These are phyloP conservation scores for Beroe forskalii DNA, from an alignment of 37 sponge, comb jelly and placozoan species.

Conservation along the genomic window DNA sequence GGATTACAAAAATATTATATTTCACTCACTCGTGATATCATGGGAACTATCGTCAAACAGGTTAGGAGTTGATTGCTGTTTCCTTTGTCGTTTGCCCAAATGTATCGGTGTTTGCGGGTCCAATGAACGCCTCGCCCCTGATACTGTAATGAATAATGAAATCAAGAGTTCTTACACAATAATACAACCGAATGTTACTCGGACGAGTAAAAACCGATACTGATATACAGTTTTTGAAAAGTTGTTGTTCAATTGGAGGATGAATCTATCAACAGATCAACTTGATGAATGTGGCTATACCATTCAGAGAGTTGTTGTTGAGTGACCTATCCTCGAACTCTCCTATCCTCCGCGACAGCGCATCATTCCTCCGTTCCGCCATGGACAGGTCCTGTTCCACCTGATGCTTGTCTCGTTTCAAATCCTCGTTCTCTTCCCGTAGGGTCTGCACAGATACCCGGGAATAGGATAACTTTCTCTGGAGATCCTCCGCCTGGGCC, in stretches of 20 bases:
- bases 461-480: constrained; percentile 30
- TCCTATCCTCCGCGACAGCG: constrained; percentile 8
- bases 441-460: background rate
- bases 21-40: background rate
- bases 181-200: too few relatives aligned
- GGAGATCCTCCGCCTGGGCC: constrained; percentile 34
- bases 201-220: too few relatives aligned
- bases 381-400: constrained; percentile 19
- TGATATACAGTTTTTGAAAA: too few relatives aligned
- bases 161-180: too few relatives aligned
- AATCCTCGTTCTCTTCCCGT: background rate
- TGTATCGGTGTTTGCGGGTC: constrained; percentile 32
- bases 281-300: too few relatives aligned
- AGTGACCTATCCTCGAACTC: constrained; percentile 38
- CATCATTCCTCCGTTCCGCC: constrained; percentile 34
- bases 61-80: constrained; percentile 14
- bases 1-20: too few relatives aligned
- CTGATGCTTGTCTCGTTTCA: constrained; percentile 13
- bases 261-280: too few relatives aligned
- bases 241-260: too few relatives aligned
- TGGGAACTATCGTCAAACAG: background rate
- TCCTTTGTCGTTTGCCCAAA: background rate
- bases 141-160: background rate
- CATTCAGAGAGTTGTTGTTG: constrained; percentile 19
- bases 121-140: background rate